A percentile compares a stretch with the other conserved stretches of the same genome.
These are phyloP conservation scores for Epistrophe eligans DNA, from an alignment of 2,888 invertebrate species.

Conservation along the genomic window DNA sequence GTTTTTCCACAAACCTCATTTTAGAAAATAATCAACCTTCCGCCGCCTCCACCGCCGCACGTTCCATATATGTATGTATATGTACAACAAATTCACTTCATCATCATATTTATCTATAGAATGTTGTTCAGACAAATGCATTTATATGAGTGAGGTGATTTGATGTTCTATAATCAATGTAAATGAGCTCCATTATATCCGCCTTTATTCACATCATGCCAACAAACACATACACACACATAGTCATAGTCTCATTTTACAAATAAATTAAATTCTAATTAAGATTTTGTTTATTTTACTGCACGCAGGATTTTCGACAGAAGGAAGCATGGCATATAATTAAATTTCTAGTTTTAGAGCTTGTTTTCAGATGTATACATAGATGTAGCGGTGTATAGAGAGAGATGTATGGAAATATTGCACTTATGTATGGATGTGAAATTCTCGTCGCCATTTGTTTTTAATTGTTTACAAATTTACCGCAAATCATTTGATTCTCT, in stretches of 20 bases:
- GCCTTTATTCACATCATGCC: background rate
- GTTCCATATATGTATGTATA: background rate
- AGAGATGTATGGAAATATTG: background rate
- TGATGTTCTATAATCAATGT: constrained; percentile 58
- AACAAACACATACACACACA: background rate
- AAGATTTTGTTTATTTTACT: constrained; percentile 66
- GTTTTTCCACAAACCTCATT: constrained; percentile 27
- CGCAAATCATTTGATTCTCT: constrained; percentile 24
- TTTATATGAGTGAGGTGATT: constrained; percentile 24
- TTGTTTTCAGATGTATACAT: constrained; percentile 6
- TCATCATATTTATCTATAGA: background rate
- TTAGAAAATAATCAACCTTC: background rate
- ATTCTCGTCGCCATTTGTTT: constrained; percentile 30
- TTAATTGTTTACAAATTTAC: constrained; percentile 60
- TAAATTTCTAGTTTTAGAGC: constrained; percentile 65
- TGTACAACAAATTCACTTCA: background rate
- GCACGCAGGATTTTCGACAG: constrained; percentile 63
- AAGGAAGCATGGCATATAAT: constrained; percentile 71
- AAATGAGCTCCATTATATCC: constrained; percentile 53
- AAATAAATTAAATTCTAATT: constrained; percentile 73
- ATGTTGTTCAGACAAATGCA: constrained; percentile 7
- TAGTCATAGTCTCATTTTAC: constrained; percentile 29
- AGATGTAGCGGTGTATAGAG: too few relatives aligned
- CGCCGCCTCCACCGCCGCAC: background rate
- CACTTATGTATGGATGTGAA: background rate